These are phyloP conservation scores for Hybos culiciformis DNA, from an alignment of 2,888 invertebrate genomes.

Conservation along the genomic window DNA sequence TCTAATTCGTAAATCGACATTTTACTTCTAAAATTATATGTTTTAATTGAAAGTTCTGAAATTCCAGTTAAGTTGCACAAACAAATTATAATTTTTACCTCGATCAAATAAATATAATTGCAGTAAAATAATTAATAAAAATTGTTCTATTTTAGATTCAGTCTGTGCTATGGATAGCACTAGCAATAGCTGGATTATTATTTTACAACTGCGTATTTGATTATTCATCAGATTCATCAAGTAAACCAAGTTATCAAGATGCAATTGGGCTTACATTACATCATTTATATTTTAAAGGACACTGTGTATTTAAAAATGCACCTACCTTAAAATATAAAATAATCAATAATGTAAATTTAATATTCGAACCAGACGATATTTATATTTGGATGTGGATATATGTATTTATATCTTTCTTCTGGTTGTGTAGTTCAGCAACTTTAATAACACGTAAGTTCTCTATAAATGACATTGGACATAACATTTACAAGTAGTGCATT, in stretches of 20 bases:
- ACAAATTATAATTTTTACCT: too few species aligned
- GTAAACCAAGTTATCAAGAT: background rate
- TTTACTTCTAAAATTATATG: too few species aligned
- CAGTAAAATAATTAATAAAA: too few species aligned
- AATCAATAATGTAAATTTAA: background rate
- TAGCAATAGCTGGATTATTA: background rate
- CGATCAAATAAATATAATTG: too few species aligned
- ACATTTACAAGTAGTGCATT: too few species aligned
- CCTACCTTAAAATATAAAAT: too few species aligned
- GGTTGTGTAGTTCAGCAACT: background rate
- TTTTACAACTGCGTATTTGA: background rate
- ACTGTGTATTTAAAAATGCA: background rate
- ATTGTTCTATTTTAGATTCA: too few species aligned
- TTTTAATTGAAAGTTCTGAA: too few species aligned
- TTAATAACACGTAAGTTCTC: background rate
- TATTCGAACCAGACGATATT: background rate
- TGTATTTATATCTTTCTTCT: background rate
- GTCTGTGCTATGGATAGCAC: too few species aligned
- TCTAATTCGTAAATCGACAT: too few species aligned
- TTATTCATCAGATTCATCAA: background rate
- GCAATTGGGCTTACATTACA: background rate
- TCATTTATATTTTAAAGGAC: background rate
- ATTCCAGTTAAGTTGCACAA: too few species aligned
- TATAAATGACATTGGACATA: too few species aligned
- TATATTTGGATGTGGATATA: background rate